Evolutionary conservation across 2,888 invertebrate species (phyloP), one percentile per base, ranked within the genome.

Genomic region (Miltochrista miniata): DNA sequence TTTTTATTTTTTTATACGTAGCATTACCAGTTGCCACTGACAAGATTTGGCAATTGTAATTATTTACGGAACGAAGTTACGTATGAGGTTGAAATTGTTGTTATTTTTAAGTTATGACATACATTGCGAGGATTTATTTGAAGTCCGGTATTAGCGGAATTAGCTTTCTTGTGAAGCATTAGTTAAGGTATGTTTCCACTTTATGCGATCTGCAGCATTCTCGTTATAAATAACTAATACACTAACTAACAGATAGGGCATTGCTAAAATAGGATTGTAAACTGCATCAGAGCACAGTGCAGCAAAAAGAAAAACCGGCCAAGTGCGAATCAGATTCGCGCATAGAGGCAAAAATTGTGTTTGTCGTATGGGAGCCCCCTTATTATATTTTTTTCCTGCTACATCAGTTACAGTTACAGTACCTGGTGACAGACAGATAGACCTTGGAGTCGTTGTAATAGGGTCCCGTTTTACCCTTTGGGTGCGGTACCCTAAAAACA

Each of bases 1-100:
- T 24, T 48, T 55, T 62, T 55, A 35, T 51, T 66, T 66, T 61
- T 37, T 36, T 35, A 51, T 51, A 48, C 40, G 44, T 15, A n/a
- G n/a, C n/a, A n/a, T n/a, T n/a, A n/a, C 14, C 13, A 24, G 30
- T 36, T 36, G 7, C 9, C 47, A 53, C 48, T 62, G 45, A 56
- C 49, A 46, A 12, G 3, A 29, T 8, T 38, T 37, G 24, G 33
- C 7, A 33, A 48, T 33, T 48, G 15, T 24, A 41, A 34, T 39
- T 49, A 42, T 31, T 31, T 40, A 10, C 10, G 39, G 12, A 10
- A 31, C 29, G 5, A 4, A 24, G 31, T 45, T 38, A 45, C 31
- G 10, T 31, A 38, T 31, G 3, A 42, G 33, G 33, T 18, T 13
- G 13, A 10, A 10, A 10, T 14, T 36, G 9, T 15, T 13, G 2